Evolutionary conservation across 2,113 vertebrate genomes (phyloP), one percentile per base, ranked within the genome.

Genomic region (Zeus faber): DNA sequence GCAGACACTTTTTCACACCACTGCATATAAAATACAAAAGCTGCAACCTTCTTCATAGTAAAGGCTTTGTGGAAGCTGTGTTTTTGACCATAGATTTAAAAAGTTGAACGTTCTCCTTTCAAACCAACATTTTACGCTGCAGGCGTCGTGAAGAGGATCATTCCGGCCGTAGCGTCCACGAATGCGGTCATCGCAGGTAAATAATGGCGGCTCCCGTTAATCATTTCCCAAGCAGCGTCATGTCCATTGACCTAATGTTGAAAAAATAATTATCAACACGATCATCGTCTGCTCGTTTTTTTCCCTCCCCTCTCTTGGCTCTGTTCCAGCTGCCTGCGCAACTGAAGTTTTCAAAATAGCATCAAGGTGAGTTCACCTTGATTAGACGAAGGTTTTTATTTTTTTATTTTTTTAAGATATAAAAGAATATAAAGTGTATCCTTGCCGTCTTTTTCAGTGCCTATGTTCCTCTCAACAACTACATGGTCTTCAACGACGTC

Each of bases 271-370:
- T n/a, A n/a, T n/a, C n/a, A n/a, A n/a, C n/a, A n/a, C n/a, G n/a
- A n/a, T n/a, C n/a, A n/a, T n/a, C n/a, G n/a, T n/a, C n/a, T n/a
- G n/a, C n/a, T n/a, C n/a, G n/a, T n/a, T n/a, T n/a, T n/a, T n/a
- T n/a, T n/a, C n/a, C n/a, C n/a, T 41, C 21, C 44, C 26, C 14
- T 24, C 1, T 61, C 8, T 23, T 56, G 2, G 14, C n/a, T n/a
- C 49, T 7, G 10, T 54, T 83, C n/a, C 61, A 96, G 95, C 94
- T 87, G 89, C 92, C 70, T 97, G 95, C 0, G 90, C 92, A 76
- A 93, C 90, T 2, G 94, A 98, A 77, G 95, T 96, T 77, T 98
- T 98, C 79, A 97, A 98, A 91, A 90, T 96, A 85, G 94, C 93
- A 33, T 91, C 93, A 81, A 96, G 92, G 94, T 98, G 83, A 87